A percentile compares a stretch with the other conserved stretches of the same genome.
These are phyloP conservation scores for Muraenolepis orangiensis DNA, from an alignment of 2,797 vertebrate species.

Conservation along the genomic window DNA sequence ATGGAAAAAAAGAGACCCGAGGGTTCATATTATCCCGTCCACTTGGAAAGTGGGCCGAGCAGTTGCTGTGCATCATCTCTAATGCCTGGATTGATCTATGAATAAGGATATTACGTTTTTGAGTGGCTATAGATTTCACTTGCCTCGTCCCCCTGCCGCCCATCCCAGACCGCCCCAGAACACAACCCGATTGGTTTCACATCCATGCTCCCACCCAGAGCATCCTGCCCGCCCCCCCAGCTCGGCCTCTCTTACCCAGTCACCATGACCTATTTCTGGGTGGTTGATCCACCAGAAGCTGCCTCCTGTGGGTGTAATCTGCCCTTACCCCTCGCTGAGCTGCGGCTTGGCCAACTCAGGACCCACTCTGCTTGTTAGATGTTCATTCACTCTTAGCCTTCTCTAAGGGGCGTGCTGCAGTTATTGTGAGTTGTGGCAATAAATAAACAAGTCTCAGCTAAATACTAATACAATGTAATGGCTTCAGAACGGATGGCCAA, in stretches of 20 bases:
- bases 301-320: slow-evolving; percentile 42
- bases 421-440: neutral
- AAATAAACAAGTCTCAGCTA: neutral
- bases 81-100: neutral
- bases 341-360: slow-evolving; percentile 39
- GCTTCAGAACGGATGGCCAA: neutral
- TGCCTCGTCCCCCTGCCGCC: neutral
- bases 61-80: neutral
- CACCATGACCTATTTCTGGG: slow-evolving; percentile 31
- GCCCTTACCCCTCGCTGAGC: slow-evolving; percentile 17
- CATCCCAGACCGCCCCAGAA: neutral
- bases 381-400: slow-evolving; percentile 12
- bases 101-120: neutral
- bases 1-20: neutral
- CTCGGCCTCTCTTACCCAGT: slow-evolving; percentile 12
- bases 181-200: neutral
- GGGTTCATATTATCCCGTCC: neutral
- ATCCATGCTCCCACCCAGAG: neutral
- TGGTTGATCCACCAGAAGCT: slow-evolving; percentile 7
- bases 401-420: neutral
- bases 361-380: slow-evolving; percentile 36
- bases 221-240: slow-evolving; percentile 2
- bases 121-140: neutral
- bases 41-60: neutral
- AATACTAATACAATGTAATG: neutral